A percentile compares a stretch with the other conserved stretches of the same genome.
phyloP scores from a whole-genome alignment of 2,113 vertebrate species.

The Odontesthes bonariensis region DNA sequence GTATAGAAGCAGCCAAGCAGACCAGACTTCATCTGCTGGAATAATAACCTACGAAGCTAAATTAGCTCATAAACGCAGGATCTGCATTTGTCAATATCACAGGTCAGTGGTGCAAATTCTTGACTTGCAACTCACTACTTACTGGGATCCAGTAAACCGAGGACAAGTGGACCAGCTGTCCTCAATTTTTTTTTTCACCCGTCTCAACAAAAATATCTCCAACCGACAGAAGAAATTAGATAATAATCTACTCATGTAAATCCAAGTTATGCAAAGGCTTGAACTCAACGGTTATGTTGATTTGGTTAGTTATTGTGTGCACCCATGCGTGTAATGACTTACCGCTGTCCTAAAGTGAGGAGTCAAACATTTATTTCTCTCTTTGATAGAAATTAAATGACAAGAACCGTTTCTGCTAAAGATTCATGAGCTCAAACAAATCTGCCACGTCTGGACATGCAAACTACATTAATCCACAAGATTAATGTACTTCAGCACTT shows the following conservation, averaged over 20 bases:
- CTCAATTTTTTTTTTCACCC: too few species aligned
- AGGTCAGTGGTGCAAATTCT: not conserved
- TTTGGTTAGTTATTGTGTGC: not conserved
- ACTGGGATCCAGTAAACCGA: too few species aligned
- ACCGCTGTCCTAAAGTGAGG: not conserved
- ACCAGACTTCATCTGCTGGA: too few species aligned
- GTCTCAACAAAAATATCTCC: not conserved
- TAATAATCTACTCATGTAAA: constrained; percentile 21
- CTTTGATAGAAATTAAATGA: not conserved
- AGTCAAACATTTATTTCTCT: not conserved
- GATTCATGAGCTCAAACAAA: not conserved
- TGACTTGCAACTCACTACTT: not conserved
- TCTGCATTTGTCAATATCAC: not conserved
- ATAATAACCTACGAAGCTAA: too few species aligned
- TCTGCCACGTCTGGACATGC: not conserved
- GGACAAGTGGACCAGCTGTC: too few species aligned
- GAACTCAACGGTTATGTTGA: not conserved
- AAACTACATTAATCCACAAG: not conserved
- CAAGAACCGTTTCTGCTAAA: not conserved
- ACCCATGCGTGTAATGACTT: not conserved
- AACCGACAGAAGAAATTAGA: not conserved
- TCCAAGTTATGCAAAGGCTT: not conserved
- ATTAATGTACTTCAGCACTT: too few species aligned
- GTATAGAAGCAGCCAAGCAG: too few species aligned
- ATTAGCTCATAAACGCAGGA: not conserved